These are phyloP conservation scores for Callinectes sapidus DNA, from an alignment of 2,888 invertebrate species.

Conservation along the genomic window DNA sequence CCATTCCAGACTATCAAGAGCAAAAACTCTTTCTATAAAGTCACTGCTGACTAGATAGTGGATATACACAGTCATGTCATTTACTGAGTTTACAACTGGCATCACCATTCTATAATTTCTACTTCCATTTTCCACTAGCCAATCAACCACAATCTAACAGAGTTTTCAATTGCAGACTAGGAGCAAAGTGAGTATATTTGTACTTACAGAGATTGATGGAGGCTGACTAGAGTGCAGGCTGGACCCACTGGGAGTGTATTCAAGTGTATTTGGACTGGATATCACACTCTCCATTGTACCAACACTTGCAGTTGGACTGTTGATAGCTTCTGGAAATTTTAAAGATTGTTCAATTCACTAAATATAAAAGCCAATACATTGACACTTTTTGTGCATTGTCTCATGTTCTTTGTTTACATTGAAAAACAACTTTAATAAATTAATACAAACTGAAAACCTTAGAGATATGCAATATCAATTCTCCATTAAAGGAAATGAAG, in stretches of 20 bases:
- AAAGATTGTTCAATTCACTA: neutral
- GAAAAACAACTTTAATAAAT: neutral
- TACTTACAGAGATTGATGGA: slow-evolving; percentile 48
- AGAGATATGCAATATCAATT: neutral
- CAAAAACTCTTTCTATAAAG: too few species aligned
- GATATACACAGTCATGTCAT: too few species aligned
- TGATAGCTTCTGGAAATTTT: slow-evolving; percentile 48
- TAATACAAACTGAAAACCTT: neutral
- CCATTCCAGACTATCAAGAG: too few species aligned
- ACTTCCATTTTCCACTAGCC: too few species aligned
- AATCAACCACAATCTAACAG: too few species aligned
- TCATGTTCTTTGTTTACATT: neutral
- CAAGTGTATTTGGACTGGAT: slow-evolving; percentile 52
- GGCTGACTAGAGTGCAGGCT: slow-evolving; percentile 59
- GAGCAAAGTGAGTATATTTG: neutral
- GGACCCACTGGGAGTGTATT: slow-evolving; percentile 45
- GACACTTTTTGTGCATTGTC: neutral
- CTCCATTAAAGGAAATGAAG: neutral
- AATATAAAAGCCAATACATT: neutral
- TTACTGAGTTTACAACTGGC: neutral
- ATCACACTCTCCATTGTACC: slow-evolving; percentile 59
- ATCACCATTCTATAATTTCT: too few species aligned
- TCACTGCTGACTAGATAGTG: too few species aligned
- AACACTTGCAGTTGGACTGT: slow-evolving; percentile 53
- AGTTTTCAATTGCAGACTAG: too few species aligned